Evolutionary conservation across 2,797 vertebrate species (phyloP), one percentile per base, ranked within the genome.

Genomic region (Halcyon smyrnensis): DNA sequence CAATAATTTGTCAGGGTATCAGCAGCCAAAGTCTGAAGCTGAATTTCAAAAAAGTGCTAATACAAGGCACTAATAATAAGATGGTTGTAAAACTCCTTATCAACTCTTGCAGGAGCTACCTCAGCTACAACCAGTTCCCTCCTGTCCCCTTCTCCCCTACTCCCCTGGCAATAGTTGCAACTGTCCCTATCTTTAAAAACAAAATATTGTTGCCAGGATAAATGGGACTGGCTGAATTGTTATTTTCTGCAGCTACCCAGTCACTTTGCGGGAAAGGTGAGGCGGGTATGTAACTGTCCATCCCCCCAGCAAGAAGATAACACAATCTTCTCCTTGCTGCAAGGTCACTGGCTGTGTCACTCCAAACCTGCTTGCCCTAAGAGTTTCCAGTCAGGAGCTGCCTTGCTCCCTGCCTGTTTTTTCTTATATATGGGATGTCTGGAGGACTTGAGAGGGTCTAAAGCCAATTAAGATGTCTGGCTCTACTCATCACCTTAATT

Each of bases 391-490:
- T 37, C 28, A 37, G 32, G 32, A 83, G 54, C 34, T 76, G 48
- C 48, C 48, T 75, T 0, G 0, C 7, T 62, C 17, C 21, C 24
- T 19, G n/a, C 14, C 39, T 69, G 45, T 0, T n/a, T 56, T 73
- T 59, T 69, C n/a, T 6, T 37, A 27, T 12, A 30, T 34, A 60
- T 12, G 32, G 60, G 56, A 18, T 24, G 16, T 67, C 67, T 92
- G 87, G 63, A 34, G 30, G 45, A 54, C 27, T n/a, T 71, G 4
- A 43, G 32, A 63, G 37, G 23, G 57, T 67, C 2, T 39, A 1
- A 75, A 90, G 24, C 21, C 24, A 75, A 79, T 90, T 63, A 70
- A 53, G 71, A 43, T 6, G 32, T 70, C 76, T 94, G 92, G 64
- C 28, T 37, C 34, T 71, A 7, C 37, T 51, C 41, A 50, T 57